Evolutionary conservation across 2,888 invertebrate species (phyloP), one percentile per base, ranked within the genome.

Genomic region (Lasioglossum oenotherae): DNA sequence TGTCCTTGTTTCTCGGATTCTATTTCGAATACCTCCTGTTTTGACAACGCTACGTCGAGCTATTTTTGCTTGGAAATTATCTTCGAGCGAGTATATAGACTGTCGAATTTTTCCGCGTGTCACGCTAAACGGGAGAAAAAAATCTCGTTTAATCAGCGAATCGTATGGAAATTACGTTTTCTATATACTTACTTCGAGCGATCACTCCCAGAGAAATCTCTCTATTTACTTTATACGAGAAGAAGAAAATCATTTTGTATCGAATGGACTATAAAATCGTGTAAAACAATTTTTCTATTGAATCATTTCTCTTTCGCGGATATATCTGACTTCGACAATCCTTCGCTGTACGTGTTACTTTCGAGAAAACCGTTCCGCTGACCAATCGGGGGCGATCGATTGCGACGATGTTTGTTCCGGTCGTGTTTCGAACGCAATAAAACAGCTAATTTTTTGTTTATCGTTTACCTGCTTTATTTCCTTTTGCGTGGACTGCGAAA

Each of bases 251-350:
- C 78, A 81, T 89, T 89, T 89, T 89, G 85, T 89, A 89, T 89
- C 79, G 81, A 87, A 89, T 89, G 78, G 71, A 87, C 81, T 89
- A 87, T 89, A 89, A 89, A 89, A 85, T 78, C 78, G 67, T 89
- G 87, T 86, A 84, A 87, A 85, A 87, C 76, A 69, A 81, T 80
- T 77, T 71, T 85, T 80, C 49, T 80, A 82, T 76, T 41, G 73
- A 84, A 85, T 81, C 79, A 81, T 81, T 78, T 46, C 78, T 79
- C 81, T 81, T 74, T 53, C 67, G 41, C 75, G n/a, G 57, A 16
- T 38, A 16, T 38, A 69, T 64, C n/a, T 44, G 41, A 31, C n/a
- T 73, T 79, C 27, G 23, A 57, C 57, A 12, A 57, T 86, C 76
- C 74, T 67, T 4, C 23, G 69, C n/a, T 76, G n/a, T 71, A 69